Evolutionary conservation across 1,140 invertebrate species (phyloP).

Genomic region (Drosophila willistoni): DNA sequence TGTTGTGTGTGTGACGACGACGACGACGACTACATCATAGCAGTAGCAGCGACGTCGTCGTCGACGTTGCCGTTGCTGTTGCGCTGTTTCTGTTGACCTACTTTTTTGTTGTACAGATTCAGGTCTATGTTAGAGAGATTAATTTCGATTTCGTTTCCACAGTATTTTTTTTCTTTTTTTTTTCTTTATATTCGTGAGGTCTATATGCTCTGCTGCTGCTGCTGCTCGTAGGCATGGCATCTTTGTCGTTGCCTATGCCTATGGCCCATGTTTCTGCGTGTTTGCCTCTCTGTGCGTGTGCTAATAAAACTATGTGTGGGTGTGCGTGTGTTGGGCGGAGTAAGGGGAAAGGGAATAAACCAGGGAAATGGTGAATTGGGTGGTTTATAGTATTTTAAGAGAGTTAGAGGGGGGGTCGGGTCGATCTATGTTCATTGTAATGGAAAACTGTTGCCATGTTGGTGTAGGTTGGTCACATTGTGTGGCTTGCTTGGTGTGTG

Average conservation of each 20-base stretch:
- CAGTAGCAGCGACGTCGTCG: conserved; percentile 14
- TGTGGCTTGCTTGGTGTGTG: background rate
- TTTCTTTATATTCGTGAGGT: conserved; percentile 30
- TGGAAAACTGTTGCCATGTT: conserved; percentile 77
- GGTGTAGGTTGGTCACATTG: conserved; percentile 55
- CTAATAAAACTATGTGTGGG: conserved; percentile 37
- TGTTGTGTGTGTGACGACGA: conserved; percentile 38
- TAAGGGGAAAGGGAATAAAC: background rate
- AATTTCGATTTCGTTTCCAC: conserved; percentile 81
- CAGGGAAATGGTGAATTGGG: conserved; percentile 2
- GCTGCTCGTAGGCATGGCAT: background rate
- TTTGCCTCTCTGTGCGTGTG: conserved; percentile 26
- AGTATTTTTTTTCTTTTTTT: conserved; percentile 8
- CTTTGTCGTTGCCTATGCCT: conserved; percentile 35
- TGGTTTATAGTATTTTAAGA: background rate
- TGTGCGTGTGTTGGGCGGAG: conserved; percentile 3
- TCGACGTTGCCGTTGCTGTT: conserved; percentile 10
- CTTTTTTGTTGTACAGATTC: conserved; percentile 81
- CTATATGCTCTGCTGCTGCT: background rate
- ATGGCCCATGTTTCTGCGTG: background rate
- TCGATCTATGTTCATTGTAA: conserved; percentile 52
- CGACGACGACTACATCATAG: background rate
- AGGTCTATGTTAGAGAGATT: conserved; percentile 83
- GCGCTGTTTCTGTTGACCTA: conserved; percentile 76
- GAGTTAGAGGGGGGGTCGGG: conserved; percentile 2